A percentile compares a stretch with the other conserved stretches of the same genome.
Conservation (phyloP, 2,113 vertebrate species). For the Vidua macroura region DNA sequence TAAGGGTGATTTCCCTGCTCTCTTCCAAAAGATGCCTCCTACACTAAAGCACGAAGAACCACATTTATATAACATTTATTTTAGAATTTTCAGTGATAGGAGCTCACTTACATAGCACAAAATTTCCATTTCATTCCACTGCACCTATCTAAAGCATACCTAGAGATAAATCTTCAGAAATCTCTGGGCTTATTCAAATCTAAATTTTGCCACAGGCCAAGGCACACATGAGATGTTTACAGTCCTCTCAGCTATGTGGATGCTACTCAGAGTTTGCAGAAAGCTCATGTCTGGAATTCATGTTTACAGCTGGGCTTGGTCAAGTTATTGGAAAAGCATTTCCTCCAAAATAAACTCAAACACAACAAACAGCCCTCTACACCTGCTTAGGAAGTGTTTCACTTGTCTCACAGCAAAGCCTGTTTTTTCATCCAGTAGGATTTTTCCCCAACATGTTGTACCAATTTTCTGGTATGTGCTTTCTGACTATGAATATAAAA, state of each 20-base stretch:
- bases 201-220: background rate
- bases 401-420: background rate
- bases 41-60: background rate
- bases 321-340: background rate
- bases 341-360: background rate
- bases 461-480: background rate
- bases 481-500: slow-evolving; percentile 42
- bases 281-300: background rate
- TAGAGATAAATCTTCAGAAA: background rate
- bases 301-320: background rate
- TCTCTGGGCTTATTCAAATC: background rate
- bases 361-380: background rate
- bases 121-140: background rate
- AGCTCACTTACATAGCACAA: background rate
- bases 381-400: background rate
- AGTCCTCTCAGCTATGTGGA: background rate
- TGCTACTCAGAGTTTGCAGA: background rate
- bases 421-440: background rate
- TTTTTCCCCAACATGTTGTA: background rate
- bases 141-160: background rate
- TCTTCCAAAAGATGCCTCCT: slow-evolving; percentile 6
- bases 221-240: background rate
- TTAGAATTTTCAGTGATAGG: background rate
- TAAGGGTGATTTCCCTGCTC: background rate
- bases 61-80: background rate